Evolutionary conservation across 2,113 vertebrate species (phyloP).

Genomic region (Ctenomys sociabilis): DNA sequence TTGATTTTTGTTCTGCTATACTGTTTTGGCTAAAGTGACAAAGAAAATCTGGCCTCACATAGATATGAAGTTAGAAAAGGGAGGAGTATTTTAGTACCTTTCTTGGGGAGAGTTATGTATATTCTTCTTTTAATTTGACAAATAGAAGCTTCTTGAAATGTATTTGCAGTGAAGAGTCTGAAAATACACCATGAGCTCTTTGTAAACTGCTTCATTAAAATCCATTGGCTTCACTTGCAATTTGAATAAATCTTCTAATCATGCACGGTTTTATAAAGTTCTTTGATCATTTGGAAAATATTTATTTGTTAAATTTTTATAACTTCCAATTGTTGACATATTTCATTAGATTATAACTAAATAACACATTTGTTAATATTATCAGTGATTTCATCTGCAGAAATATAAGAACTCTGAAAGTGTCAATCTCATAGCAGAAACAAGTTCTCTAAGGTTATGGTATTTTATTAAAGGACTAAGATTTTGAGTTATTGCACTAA

Average conservation of each 20-base stretch:
- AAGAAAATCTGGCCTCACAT: slow-evolving; percentile 22
- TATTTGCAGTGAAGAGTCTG: background rate
- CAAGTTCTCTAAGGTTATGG: background rate
- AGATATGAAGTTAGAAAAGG: background rate
- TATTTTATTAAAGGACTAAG: slow-evolving; percentile 1
- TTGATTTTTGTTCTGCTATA: slow-evolving; percentile 4
- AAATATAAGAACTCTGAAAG: background rate
- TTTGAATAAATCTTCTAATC: background rate
- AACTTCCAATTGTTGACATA: background rate
- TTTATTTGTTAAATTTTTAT: slow-evolving; percentile 32
- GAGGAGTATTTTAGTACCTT: background rate
- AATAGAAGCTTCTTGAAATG: slow-evolving; percentile 8
- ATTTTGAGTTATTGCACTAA: background rate
- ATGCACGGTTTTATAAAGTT: background rate
- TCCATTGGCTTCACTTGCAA: background rate
- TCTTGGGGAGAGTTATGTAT: background rate
- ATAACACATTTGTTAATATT: slow-evolving; percentile 24
- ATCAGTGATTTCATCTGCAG: background rate
- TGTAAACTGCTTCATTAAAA: slow-evolving; percentile 2
- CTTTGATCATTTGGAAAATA: slow-evolving; percentile 16
- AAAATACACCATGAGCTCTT: background rate
- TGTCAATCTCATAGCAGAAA: background rate
- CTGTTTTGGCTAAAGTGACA: slow-evolving; percentile 44
- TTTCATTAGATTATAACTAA: slow-evolving; percentile 14
- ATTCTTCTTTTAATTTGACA: slow-evolving; percentile 15